Evolutionary conservation across 1,140 invertebrate species (phyloP), one percentile per base, ranked within the genome.

Genomic region (Cyphomyrmex costatus): DNA sequence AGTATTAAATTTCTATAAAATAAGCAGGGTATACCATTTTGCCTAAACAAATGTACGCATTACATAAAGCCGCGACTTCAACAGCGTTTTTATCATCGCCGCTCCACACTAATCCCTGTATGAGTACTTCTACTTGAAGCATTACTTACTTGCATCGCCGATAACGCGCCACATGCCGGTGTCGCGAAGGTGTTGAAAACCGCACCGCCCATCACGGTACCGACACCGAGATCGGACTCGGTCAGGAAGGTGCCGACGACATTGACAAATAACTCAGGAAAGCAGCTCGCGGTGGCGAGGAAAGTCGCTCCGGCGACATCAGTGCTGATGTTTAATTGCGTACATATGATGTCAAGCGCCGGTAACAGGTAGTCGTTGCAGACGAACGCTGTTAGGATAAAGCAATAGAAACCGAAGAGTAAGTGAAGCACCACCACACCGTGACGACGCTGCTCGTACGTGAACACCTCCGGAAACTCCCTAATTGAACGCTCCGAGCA

Each of bases 271-370:
- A 99, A 96, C 94, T 99, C 98, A 0, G 98, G 98, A 87, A 98
- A 97, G 42, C 97, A 98, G 12, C 98, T 98, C 1, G 98, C 98
- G 0, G 98, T 97, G 0, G 98, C 97, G 97, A 99, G 98, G 91
- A 99, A 99, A 0, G 98, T 99, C 0, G 98, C 98, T 0, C 98
- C 98, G 0, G 98, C 98, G 10, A 99, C 97, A 93, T 99, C 98
- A 92, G 97, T 93, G 92, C 97, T 97, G 92, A 97, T 96, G 85
- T 97, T 96, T 27, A 97, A 93, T 78, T 96, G 96, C 42, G 97
- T 96, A 92, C 98, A 98, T 87, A 98, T 98, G 86, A 97, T 96
- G 92, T 98, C 97, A 2, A 98, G 96, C 1, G 97, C 96, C 0
- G 98, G 98, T 19, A 98, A 96, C 89, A 98, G 97, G 91, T 98